Base-by-base conservation (phyloP, 2,113 vertebrate genomes). In the Hippolais icterina region DNA sequence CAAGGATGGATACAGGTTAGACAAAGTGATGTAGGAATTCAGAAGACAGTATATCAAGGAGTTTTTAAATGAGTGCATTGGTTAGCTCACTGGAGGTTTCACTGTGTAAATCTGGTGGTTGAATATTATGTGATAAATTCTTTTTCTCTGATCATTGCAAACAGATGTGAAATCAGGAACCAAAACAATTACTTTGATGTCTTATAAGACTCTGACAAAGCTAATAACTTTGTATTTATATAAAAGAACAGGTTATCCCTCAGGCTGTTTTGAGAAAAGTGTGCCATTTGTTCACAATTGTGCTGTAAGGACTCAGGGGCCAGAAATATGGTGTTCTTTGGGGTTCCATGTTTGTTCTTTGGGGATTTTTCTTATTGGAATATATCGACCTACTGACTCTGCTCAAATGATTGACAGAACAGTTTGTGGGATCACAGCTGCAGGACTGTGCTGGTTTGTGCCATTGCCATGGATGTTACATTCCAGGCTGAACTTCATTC, bases 161-260 rank as follows among this genome's bases (percentile, higher is more conserved):
- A 74, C 14, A 76, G 39, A 69, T 46, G 42, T 90, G 60, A 90
- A 70, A 94, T 83, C 35, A 46, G 64, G 23, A 77, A 76, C 47
- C 46, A 54, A 74, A 88, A 54, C 65, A 78, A 61, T 83, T 65
- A 15, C 33, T 78, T 27, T 31, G 16, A 31, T 93, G 20, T 41
- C 66, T 89, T 57, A 9, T 50, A 79, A 90, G 68, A 80, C 52
- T 71, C 87, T 66, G 60, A 86, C 56, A 63, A 76, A 88, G 33
- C 8, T n/a, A 78, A 56, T 78, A 83, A 56, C 27, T 87, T 85
- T 11, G 9, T 60, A n/a, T 89, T 68, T 19, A 27, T 37, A 7
- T 14, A 33, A 77, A 90, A 65, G 22, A 35, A n/a, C 39, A 77
- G 61, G 35, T 63, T 93, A 28, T 87, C 25, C 35, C 70, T 93